These are phyloP conservation scores for Syngnathus typhle DNA, from an alignment of 2,113 vertebrate species.

Conservation along the genomic window DNA sequence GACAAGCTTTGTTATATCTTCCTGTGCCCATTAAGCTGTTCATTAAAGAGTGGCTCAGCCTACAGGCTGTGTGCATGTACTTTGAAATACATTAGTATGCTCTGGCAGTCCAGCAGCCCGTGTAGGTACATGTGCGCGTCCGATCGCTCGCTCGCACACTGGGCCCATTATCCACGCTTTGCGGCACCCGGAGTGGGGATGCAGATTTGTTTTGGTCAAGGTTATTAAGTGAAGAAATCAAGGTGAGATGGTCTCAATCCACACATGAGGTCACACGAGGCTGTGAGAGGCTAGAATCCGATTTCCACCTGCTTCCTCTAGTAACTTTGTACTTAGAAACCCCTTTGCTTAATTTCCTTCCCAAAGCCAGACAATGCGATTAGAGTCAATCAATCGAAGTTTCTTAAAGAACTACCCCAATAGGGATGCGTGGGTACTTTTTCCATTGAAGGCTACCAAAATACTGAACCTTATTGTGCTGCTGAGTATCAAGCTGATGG, in stretches of 20 bases:
- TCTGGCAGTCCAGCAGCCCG: slow-evolving; percentile 8
- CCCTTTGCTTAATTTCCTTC: slow-evolving; percentile 44
- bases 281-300: slow-evolving; percentile 28
- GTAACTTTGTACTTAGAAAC: slow-evolving; percentile 65
- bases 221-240: slow-evolving; percentile 70
- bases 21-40: slow-evolving; percentile 60
- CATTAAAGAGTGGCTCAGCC: slow-evolving; percentile 54
- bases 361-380: slow-evolving; percentile 50
- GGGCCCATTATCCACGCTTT: slow-evolving; percentile 47
- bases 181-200: slow-evolving; percentile 37
- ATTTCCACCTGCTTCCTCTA: slow-evolving; percentile 59
- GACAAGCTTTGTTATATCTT: slow-evolving; percentile 57
- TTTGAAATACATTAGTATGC: slow-evolving; percentile 15
- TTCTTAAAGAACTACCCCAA: slow-evolving; percentile 20
- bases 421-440: neutral
- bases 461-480: too few relatives aligned
- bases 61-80: slow-evolving; percentile 36
- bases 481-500: neutral
- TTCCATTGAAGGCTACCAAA: too few relatives aligned
- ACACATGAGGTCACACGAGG: slow-evolving; percentile 49
- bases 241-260: slow-evolving; percentile 63
- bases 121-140: slow-evolving; percentile 21
- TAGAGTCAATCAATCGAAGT: slow-evolving; percentile 46
- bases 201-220: slow-evolving; percentile 67
- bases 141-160: slow-evolving; percentile 49